A percentile compares a stretch with the other conserved stretches of the same genome.
These are phyloP conservation scores for Cichladusa arquata DNA, from an alignment of 2,113 vertebrate genomes.

Conservation along the genomic window DNA sequence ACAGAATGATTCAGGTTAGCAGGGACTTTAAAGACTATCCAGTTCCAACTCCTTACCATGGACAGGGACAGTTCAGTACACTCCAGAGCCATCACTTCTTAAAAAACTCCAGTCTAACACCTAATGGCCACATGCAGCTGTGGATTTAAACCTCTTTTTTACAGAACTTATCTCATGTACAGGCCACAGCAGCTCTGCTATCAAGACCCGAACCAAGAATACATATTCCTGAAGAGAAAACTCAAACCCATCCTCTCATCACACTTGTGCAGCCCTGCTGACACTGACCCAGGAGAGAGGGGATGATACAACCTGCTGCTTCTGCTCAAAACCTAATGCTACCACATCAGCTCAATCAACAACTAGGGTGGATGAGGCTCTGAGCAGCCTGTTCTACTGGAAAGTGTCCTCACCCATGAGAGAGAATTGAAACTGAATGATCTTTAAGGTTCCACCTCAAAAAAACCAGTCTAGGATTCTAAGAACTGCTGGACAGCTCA, in stretches of 20 bases:
- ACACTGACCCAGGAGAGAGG: background rate
- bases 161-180: background rate
- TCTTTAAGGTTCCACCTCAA: background rate
- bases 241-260: background rate
- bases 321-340: background rate
- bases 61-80: background rate
- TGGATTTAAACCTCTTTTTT: background rate
- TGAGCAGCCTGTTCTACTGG: background rate
- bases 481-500: background rate
- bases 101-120: background rate
- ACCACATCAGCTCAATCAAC: background rate
- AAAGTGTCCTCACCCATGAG: background rate
- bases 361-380: background rate
- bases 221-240: background rate
- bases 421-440: background rate
- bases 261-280: background rate
- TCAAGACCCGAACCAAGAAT: background rate
- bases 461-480: background rate
- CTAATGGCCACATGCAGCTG: background rate
- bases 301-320: fast-evolving
- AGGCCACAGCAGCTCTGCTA: background rate
- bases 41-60: background rate
- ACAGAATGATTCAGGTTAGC: background rate
- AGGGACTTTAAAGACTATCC: background rate
- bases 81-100: background rate